Evolutionary conservation across 2,113 vertebrate species (phyloP).

Genomic region (pig (Sus scrofa)): DNA sequence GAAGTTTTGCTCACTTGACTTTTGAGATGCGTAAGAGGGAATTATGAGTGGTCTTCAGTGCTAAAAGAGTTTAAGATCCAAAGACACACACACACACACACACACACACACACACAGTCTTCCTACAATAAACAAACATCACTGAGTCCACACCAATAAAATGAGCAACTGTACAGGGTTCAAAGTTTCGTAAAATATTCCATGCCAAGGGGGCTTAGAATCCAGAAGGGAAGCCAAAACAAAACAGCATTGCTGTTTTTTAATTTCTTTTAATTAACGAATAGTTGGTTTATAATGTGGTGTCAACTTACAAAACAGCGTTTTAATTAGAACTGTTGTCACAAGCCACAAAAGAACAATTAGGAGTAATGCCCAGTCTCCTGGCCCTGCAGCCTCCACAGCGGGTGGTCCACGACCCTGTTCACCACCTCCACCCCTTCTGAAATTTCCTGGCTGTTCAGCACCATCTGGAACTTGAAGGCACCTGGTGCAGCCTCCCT

Average conservation of each 20-base stretch:
- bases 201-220: neutral
- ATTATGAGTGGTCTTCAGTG: no score
- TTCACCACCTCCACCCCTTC: conserved; percentile 78
- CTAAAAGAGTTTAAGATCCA: neutral
- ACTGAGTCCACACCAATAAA: neutral
- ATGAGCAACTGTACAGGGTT: neutral
- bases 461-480: conserved; percentile 46
- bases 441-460: conserved; percentile 46
- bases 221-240: neutral
- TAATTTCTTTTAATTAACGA: no score
- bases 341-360: neutral
- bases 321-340: neutral
- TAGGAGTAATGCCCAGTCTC: neutral
- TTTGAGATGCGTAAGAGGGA: neutral
- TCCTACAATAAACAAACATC: neutral
- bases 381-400: neutral
- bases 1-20: neutral
- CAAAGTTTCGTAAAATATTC: neutral
- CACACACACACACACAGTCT: no score
- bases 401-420: neutral
- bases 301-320: no score
- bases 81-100: no score
- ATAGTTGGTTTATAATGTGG: no score
- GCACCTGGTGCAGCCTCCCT: fast-evolving
- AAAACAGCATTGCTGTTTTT: neutral